Conservation (phyloP, 2,888 invertebrate species). For the Clistopyga incitator region DNA sequence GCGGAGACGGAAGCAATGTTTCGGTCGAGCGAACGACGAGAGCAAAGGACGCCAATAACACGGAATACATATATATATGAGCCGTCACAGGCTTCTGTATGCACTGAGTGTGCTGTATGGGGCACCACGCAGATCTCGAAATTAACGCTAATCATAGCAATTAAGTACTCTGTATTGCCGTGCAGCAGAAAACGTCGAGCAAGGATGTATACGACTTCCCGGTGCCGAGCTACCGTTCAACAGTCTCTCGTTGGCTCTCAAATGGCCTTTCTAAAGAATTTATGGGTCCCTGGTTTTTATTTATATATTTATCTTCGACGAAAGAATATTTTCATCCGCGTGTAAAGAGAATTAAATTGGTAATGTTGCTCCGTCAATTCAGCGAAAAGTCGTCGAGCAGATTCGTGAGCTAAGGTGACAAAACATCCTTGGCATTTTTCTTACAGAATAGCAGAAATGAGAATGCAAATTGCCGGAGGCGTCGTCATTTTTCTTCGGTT, state of each 20-base stretch:
- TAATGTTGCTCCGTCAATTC: not conserved
- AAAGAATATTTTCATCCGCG: not conserved
- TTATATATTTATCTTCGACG: not conserved
- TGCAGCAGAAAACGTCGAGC: constrained; percentile 32
- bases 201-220: constrained; percentile 7
- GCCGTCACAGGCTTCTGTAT: not conserved
- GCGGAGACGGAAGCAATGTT: constrained; percentile 71
- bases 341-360: not conserved
- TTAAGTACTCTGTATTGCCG: constrained; percentile 49
- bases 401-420: not conserved
- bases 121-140: constrained; percentile 48
- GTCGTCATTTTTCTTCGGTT: not conserved
- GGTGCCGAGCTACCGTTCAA: constrained; percentile 9
- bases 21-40: constrained; percentile 63
- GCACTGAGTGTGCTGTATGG: not conserved
- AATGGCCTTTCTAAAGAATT: constrained; percentile 23
- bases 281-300: not conserved
- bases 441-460: not conserved
- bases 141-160: constrained; percentile 66
- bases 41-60: constrained; percentile 20
- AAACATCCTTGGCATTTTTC: not conserved
- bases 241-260: constrained; percentile 1
- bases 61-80: constrained; percentile 24
- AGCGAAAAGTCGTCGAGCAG: not conserved
- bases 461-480: not conserved